A percentile compares a stretch with the other conserved stretches of the same genome.
These are phyloP conservation scores for Nematostella vectensis DNA, from an alignment of 92 coral and sea anemone genomes.

Conservation along the genomic window DNA sequence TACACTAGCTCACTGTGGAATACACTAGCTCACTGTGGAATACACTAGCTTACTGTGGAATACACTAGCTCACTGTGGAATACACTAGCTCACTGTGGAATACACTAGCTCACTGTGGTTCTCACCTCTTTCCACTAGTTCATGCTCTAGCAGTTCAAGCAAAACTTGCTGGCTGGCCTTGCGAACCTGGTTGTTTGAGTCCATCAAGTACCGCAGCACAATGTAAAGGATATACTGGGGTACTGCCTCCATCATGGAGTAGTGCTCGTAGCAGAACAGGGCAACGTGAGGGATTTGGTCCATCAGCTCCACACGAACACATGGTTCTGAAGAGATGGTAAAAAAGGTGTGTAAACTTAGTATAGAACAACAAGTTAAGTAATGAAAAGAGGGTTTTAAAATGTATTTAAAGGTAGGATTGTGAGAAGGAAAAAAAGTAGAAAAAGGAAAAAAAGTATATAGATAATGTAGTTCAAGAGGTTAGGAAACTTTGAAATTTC, in stretches of 20 bases:
- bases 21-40: too few relatives aligned
- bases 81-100: too few relatives aligned
- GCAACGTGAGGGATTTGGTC: slow-evolving; percentile 99
- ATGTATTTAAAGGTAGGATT: neutral
- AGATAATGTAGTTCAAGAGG: too few relatives aligned
- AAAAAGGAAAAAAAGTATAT: neutral
- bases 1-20: too few relatives aligned
- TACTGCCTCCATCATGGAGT: slow-evolving; percentile 85
- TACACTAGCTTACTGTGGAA: too few relatives aligned
- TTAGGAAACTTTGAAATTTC: too few relatives aligned
- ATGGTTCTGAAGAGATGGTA: slow-evolving; percentile 67
- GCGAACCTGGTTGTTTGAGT: slow-evolving; percentile 95
- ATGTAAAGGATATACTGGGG: slow-evolving; percentile 86
- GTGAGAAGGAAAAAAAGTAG: neutral
- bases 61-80: too few relatives aligned
- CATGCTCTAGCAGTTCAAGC: slow-evolving; percentile 82
- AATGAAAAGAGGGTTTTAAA: too few relatives aligned
- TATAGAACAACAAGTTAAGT: too few relatives aligned
- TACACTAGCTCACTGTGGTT: too few relatives aligned
- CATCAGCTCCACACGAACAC: slow-evolving; percentile 96
- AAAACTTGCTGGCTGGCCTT: slow-evolving; percentile 97
- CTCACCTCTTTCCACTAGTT: slow-evolving; percentile 87
- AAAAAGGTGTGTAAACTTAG: neutral
- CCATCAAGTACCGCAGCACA: slow-evolving; percentile 85
- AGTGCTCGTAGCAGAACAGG: slow-evolving; percentile 85